A percentile compares a stretch with the other conserved stretches of the same genome.
Conservation (phyloP, 2,113 vertebrate genomes). For the Sinocyclocheilus rhinocerous region DNA sequence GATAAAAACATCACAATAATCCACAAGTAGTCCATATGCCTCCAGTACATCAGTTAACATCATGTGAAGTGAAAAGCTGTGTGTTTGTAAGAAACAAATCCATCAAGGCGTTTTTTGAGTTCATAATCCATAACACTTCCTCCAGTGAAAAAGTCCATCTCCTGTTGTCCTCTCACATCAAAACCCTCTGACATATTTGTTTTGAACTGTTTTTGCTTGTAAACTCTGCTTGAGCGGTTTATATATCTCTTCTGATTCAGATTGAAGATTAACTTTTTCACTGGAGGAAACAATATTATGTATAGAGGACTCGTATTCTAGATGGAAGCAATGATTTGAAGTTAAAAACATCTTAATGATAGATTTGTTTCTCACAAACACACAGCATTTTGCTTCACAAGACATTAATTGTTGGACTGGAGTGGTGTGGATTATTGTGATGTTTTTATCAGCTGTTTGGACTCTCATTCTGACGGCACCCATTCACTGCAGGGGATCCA, state of each 20-base stretch:
- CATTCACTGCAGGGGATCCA: neutral
- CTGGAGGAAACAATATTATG: neutral
- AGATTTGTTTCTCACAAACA: no score
- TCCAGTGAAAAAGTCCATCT: neutral
- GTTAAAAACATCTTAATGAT: no score
- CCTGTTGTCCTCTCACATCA: no score
- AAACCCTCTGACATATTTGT: neutral
- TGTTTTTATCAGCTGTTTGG: neutral
- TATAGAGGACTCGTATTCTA: no score
- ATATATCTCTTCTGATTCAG: neutral
- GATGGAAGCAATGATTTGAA: no score
- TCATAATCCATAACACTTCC: neutral
- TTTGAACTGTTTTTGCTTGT: neutral
- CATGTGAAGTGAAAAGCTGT: neutral
- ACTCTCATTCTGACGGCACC: neutral
- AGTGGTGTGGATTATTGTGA: neutral
- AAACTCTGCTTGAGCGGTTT: neutral
- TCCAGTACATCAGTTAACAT: neutral
- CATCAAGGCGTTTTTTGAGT: neutral
- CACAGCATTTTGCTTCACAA: neutral
- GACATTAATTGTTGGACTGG: neutral
- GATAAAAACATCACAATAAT: neutral
- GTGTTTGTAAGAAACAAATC: neutral
- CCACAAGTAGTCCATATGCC: neutral
- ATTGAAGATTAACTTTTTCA: no score